Evolutionary conservation across 1,140 invertebrate genomes (phyloP).

Genomic region (Papilio polyxenes): DNA sequence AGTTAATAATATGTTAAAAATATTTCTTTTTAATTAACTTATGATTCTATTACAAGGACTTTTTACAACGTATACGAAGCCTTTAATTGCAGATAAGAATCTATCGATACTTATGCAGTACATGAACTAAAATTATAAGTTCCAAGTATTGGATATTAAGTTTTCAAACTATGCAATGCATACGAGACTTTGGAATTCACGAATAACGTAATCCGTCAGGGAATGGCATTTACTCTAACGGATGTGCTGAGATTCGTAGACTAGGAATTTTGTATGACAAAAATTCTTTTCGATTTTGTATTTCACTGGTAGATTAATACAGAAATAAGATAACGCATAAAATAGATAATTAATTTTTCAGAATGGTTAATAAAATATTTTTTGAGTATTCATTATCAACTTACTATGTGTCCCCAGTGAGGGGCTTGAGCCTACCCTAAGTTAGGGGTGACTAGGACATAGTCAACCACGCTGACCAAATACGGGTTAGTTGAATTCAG

Average conservation of each 20-base stretch:
- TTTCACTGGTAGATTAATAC: neutral
- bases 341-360: too few relatives aligned
- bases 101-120: neutral
- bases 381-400: too few relatives aligned
- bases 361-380: too few relatives aligned
- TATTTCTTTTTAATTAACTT: too few relatives aligned
- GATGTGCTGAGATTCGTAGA: neutral
- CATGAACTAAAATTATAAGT: neutral
- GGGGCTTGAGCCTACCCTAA: too few relatives aligned
- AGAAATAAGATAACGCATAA: neutral
- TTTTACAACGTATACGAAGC: neutral
- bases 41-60: neutral
- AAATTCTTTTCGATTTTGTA: neutral
- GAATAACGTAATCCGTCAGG: neutral
- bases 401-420: too few relatives aligned
- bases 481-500: too few relatives aligned
- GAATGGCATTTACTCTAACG: neutral
- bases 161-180: conserved; percentile 1
- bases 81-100: neutral
- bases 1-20: too few relatives aligned
- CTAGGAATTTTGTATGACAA: neutral
- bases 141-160: neutral
- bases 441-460: too few relatives aligned
- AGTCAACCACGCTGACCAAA: too few relatives aligned
- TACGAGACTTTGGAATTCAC: neutral